These are phyloP conservation scores for Threskiornis aethiopicus DNA, from an alignment of 2,797 vertebrate genomes.

Conservation along the genomic window DNA sequence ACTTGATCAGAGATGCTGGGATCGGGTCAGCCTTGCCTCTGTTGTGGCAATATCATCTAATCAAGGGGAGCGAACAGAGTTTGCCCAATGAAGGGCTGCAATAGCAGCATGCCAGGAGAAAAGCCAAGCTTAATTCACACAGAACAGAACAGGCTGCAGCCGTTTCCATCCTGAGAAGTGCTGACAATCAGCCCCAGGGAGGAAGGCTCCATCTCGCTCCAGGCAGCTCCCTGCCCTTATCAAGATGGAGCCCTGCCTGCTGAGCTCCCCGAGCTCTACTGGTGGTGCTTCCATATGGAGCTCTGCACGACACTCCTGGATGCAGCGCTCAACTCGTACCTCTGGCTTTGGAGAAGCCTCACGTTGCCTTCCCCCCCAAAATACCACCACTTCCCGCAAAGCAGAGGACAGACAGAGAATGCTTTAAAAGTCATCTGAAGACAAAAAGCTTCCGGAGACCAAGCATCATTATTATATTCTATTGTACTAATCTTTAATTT, in stretches of 20 bases:
- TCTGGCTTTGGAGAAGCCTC: background rate
- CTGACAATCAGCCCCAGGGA: background rate
- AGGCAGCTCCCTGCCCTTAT: background rate
- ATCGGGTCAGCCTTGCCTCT: background rate
- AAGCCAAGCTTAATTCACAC: background rate
- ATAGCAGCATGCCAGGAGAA: background rate
- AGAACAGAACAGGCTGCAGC: background rate
- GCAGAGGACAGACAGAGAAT: background rate
- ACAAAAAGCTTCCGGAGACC: background rate
- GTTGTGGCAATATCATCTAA: background rate
- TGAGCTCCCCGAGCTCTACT: background rate
- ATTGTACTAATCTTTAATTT: background rate
- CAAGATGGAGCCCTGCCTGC: background rate
- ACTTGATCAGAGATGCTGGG: background rate
- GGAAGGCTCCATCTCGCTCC: background rate
- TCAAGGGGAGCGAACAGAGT: background rate
- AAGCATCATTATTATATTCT: background rate
- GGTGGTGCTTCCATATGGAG: background rate
- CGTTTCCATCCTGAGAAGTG: background rate
- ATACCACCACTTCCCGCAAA: background rate
- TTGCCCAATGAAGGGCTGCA: background rate
- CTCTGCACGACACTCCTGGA: background rate
- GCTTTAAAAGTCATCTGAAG: background rate
- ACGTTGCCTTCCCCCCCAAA: background rate
- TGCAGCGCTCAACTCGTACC: background rate